Evolutionary conservation across 2,888 invertebrate genomes (phyloP), one percentile per base, ranked within the genome.

Genomic region (Digitonthophagus gazella): DNA sequence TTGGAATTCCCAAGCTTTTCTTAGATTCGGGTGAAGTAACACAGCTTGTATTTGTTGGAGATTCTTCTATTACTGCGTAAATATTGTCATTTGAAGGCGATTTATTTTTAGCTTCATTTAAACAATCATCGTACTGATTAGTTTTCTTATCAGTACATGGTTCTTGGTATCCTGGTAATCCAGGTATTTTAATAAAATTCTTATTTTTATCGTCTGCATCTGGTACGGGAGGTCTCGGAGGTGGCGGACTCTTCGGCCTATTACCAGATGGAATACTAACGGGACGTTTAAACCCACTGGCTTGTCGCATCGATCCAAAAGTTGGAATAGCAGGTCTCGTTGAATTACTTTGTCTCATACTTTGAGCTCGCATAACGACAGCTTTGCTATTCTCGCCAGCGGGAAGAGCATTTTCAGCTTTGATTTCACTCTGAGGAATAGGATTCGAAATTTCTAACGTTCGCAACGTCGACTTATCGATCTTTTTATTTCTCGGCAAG

Each of bases 51-150:
- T 73, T 73, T 61, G 71, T 74, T 0, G 91, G 89, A 44, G 89
- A 87, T 79, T 95, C 95, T 78, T 95, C 94, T 65, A 95, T 95
- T 0, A 94, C 92, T 0, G 94, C 93, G 79, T 95, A 95, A 72
- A 95, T 95, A 77, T 93, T 94, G 77, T 94, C 94, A 15, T 81
- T 82, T 64, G 82, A 83, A 2, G 85, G 84, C 0, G 88, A 87
- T 75, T 86, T 87, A 75, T 89, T 90, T 72, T 86, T 85, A 0
- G 86, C 85, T 71, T 91, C 89, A 74, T 91, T 90, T 69, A 91
- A 86, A 77, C 93, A 93, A 78, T 94, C 93, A 61, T 93, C 93
- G 78, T 94, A 94, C 69, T 91, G 91, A 22, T 86, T 78, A 77
- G 85, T 75, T 70, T 71, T 80, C 75, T 79, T 67, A 76, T 74